A percentile compares a stretch with the other conserved stretches of the same genome.
These are phyloP conservation scores for Diadumene lineata DNA, from an alignment of 92 coral and sea anemone species.

Conservation along the genomic window DNA sequence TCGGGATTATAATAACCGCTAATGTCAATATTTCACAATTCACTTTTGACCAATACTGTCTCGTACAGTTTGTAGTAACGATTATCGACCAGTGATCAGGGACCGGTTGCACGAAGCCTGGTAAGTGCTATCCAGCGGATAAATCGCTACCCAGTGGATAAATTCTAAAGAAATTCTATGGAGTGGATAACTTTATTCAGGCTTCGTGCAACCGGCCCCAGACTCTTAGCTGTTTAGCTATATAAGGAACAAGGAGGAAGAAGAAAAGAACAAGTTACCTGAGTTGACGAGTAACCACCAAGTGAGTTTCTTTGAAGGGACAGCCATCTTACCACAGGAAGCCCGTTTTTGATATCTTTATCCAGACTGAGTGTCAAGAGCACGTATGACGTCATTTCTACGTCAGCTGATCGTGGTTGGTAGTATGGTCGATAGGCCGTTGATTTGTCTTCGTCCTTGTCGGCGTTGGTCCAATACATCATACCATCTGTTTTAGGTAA, in stretches of 20 bases:
- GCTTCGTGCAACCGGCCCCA: no score
- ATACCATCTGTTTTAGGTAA: no score
- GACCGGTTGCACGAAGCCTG: no score
- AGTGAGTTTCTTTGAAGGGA: constrained; percentile 88
- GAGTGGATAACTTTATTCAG: no score
- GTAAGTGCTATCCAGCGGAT: no score
- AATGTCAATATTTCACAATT: no score
- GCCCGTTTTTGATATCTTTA: constrained; percentile 58
- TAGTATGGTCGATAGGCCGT: constrained; percentile 83
- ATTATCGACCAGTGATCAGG: no score
- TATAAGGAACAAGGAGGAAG: neutral
- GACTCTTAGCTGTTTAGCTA: neutral
- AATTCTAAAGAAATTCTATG: no score
- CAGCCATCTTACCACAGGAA: constrained; percentile 88
- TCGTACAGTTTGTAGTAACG: no score
- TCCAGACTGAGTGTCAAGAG: constrained; percentile 57
- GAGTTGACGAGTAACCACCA: constrained; percentile 94
- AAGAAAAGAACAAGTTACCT: constrained; percentile 30
- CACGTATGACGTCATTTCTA: constrained; percentile 96
- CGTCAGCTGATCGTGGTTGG: constrained; percentile 90
- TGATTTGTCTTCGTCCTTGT: constrained; percentile 28
- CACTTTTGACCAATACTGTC: no score
- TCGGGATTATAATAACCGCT: no score
- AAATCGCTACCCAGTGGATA: no score
- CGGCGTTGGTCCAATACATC: constrained; percentile 71